Evolutionary conservation across 2,888 invertebrate species (phyloP).

Genomic region (Andrena marginata): DNA sequence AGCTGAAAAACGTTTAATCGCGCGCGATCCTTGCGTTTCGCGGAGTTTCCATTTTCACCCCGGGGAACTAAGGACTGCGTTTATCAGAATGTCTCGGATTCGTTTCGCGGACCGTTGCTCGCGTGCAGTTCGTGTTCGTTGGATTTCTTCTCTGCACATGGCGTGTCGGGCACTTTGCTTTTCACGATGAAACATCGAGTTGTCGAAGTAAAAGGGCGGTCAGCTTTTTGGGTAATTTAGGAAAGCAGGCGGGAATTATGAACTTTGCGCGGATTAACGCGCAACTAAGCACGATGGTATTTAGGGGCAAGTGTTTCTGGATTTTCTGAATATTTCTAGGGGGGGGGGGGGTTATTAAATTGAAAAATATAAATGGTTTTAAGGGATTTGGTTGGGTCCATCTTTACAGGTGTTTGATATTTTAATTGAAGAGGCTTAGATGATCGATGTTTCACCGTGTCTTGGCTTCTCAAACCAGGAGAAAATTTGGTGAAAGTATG

Average conservation of each 20-base stretch:
- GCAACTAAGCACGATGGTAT: neutral
- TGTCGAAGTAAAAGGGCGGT: neutral
- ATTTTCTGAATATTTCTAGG: neutral
- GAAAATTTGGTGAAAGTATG: constrained; percentile 12
- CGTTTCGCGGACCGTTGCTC: constrained; percentile 3
- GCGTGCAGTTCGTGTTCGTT: neutral
- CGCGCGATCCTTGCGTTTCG: neutral
- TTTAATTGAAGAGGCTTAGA: neutral
- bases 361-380: neutral
- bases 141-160: neutral
- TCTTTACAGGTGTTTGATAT: neutral
- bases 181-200: constrained; percentile 14
- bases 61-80: neutral
- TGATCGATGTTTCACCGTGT: constrained; percentile 5
- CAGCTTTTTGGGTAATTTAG: neutral
- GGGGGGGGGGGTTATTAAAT: neutral
- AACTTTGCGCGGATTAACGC: neutral
- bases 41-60: constrained; percentile 19
- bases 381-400: neutral
- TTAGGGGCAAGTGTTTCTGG: neutral
- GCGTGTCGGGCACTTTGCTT: constrained; percentile 20
- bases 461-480: neutral
- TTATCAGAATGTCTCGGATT: neutral
- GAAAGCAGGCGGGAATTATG: neutral
- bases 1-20: constrained; percentile 34